A percentile compares a stretch with the other conserved stretches of the same genome.
Evolutionary conservation across 2,797 vertebrate species (phyloP).

Genomic region (Muscicapa comitata): DNA sequence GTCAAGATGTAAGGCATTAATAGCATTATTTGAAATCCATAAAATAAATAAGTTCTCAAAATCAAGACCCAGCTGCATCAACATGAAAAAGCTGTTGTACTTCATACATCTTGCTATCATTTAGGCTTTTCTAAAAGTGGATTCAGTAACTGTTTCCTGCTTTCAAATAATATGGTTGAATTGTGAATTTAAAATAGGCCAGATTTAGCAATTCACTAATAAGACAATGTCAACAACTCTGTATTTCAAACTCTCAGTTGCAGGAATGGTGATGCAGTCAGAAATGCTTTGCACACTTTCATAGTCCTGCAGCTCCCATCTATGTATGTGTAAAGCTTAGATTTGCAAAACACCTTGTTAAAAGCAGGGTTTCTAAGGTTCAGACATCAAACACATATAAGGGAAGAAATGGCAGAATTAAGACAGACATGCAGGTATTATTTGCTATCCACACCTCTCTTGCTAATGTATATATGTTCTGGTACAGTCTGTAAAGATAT

Average conservation of each 20-base stretch:
- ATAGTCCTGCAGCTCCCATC: background rate
- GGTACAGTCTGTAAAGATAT: background rate
- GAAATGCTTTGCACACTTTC: background rate
- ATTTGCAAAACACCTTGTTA: background rate
- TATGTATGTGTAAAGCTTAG: background rate
- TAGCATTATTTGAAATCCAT: background rate
- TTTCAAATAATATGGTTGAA: background rate
- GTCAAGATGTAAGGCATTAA: background rate
- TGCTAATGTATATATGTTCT: background rate
- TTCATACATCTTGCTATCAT: background rate
- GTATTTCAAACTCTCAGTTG: background rate
- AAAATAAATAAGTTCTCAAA: background rate
- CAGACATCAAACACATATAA: background rate
- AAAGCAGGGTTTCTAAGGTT: background rate
- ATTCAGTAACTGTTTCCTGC: background rate
- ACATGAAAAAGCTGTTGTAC: background rate
- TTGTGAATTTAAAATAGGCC: background rate
- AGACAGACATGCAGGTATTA: background rate
- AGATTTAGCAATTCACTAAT: background rate
- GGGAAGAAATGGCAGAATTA: background rate
- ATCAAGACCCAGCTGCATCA: background rate
- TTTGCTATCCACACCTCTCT: background rate
- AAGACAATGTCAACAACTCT: background rate
- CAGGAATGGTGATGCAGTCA: background rate
- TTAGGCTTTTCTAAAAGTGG: background rate